A percentile compares a stretch with the other conserved stretches of the same genome.
Evolutionary conservation across 2,113 vertebrate genomes (phyloP).

Genomic region (Heteronetta atricapilla): DNA sequence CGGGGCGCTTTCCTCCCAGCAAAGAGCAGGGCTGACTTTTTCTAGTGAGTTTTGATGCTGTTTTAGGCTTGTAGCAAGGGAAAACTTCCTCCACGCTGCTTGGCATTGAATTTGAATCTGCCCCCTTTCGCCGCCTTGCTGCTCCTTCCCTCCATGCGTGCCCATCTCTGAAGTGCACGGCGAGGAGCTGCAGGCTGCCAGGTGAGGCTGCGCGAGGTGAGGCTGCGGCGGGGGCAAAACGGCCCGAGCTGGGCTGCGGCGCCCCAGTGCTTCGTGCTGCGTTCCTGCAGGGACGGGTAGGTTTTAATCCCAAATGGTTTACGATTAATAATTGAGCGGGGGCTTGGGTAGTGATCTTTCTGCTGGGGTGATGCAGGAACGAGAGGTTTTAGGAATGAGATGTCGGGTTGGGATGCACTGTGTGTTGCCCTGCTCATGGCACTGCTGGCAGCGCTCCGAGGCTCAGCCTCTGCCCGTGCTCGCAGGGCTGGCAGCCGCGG

Average conservation of each 20-base stretch:
- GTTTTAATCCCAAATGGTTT: too few relatives aligned
- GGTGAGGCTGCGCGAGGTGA: background rate
- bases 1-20: background rate
- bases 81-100: background rate
- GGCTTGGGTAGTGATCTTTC: background rate
- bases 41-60: background rate
- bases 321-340: background rate
- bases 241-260: too few relatives aligned
- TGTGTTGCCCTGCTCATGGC: background rate
- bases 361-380: too few relatives aligned
- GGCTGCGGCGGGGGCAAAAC: background rate
- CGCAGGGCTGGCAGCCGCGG: too few relatives aligned
- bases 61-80: background rate
- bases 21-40: background rate
- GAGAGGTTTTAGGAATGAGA: too few relatives aligned
- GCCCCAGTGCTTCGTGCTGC: too few relatives aligned
- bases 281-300: too few relatives aligned
- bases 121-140: background rate
- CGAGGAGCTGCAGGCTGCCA: background rate
- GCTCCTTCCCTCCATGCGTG: background rate
- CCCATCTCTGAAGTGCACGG: rapidly evolving
- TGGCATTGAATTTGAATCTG: background rate
- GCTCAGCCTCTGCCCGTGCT: background rate
- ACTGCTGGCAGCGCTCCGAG: background rate
- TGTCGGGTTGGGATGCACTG: background rate